phyloP scores from a whole-genome alignment of 1,140 invertebrate genomes.

The Nephotettix cincticeps region DNA sequence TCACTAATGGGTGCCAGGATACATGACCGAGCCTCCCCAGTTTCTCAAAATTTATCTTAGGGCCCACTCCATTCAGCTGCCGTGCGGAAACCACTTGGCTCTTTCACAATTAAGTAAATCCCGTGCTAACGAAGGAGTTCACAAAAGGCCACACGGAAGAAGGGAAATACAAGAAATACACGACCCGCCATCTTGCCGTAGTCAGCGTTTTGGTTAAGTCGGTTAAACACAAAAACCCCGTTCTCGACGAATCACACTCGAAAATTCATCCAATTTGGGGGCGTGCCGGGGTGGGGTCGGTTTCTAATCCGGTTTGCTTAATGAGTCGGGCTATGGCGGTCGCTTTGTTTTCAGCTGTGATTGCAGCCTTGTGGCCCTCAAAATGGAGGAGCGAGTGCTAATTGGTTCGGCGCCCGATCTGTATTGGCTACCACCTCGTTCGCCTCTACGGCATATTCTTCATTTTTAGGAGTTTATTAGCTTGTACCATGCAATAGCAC shows the following conservation, averaged over 20 bases:
- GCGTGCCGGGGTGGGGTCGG: background rate
- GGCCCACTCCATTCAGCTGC: too few species aligned
- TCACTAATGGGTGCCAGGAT: too few species aligned
- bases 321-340: constrained; percentile 14
- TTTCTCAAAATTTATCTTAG: too few species aligned
- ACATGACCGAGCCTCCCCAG: too few species aligned
- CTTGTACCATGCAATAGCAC: too few species aligned
- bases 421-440: too few species aligned
- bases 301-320: constrained; percentile 26
- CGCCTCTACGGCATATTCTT: too few species aligned
- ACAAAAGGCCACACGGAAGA: background rate
- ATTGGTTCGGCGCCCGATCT: too few species aligned
- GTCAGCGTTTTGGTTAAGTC: constrained; percentile 24
- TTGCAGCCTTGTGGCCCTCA: background rate
- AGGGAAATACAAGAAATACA: background rate
- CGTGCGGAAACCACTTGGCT: too few species aligned
- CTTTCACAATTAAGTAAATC: background rate
- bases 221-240: constrained; percentile 14
- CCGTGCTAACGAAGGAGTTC: background rate
- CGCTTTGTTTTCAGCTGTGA: constrained; percentile 2
- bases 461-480: too few species aligned
- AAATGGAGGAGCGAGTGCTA: constrained; percentile 9
- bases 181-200: constrained; percentile 2
- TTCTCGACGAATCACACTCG: constrained; percentile 22
- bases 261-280: constrained; percentile 29